Conservation (phyloP, 2,888 invertebrate genomes). For the Psylliodes chrysocephalus region DNA sequence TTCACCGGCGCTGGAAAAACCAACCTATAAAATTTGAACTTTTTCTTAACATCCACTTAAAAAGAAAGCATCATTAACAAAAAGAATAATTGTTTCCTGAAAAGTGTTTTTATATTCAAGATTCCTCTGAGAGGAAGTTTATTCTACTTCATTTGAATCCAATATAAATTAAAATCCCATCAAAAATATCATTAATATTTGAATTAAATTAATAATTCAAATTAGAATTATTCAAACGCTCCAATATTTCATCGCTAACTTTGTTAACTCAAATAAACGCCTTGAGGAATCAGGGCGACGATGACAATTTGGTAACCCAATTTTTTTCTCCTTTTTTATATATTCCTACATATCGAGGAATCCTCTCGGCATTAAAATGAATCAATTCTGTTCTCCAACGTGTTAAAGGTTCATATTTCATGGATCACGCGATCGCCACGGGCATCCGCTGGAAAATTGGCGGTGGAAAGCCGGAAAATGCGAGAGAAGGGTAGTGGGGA, state of each 20-base stretch:
- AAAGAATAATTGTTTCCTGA: too few species aligned
- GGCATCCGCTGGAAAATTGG: conserved; percentile 35
- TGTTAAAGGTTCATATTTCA: conserved; percentile 44
- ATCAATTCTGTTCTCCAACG: conserved; percentile 36
- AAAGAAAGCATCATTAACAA: too few species aligned
- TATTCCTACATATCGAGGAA: conserved; percentile 11
- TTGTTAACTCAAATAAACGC: conserved; percentile 7
- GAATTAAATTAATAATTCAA: too few species aligned
- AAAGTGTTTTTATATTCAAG: too few species aligned
- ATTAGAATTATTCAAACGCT: not conserved
- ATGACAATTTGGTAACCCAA: conserved; percentile 13
- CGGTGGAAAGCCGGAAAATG: conserved; percentile 34
- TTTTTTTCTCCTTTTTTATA: conserved; percentile 2
- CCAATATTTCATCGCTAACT: not conserved
- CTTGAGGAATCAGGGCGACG: not conserved
- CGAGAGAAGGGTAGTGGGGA: conserved; percentile 1
- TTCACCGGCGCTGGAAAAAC: too few species aligned
- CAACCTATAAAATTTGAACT: too few species aligned
- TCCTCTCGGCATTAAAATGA: conserved; percentile 32
- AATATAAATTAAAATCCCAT: too few species aligned
- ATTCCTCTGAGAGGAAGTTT: too few species aligned
- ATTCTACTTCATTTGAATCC: too few species aligned
- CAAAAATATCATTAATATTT: too few species aligned
- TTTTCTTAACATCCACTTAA: too few species aligned
- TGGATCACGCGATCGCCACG: conserved; percentile 44